Percentiles rank a stretch among this genome's conserved stretches.
Conservation (phyloP, 2,797 vertebrate genomes). For the Antrozous pallidus region DNA sequence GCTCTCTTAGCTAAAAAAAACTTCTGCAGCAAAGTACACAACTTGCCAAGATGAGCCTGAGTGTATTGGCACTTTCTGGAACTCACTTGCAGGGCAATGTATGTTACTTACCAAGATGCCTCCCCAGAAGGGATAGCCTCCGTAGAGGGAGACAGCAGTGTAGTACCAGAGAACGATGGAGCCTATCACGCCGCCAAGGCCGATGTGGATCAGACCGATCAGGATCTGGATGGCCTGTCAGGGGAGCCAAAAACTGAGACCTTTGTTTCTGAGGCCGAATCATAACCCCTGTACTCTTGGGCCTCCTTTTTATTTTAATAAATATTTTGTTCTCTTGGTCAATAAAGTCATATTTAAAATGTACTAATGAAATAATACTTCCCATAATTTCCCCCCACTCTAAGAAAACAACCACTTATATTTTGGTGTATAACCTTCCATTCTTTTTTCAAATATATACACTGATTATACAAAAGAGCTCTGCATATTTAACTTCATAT, state of each 20-base stretch:
- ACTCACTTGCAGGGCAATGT: background rate
- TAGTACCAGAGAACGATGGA: background rate
- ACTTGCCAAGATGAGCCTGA: background rate
- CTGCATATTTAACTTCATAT: background rate
- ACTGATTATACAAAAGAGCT: background rate
- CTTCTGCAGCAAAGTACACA: too few relatives aligned
- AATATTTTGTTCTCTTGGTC: background rate
- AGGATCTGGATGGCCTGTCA: constrained; percentile 79
- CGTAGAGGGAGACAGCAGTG: constrained; percentile 41
- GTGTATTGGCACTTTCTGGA: background rate
- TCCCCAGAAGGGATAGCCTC: constrained; percentile 79
- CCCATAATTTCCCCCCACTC: background rate
- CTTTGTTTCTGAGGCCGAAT: background rate
- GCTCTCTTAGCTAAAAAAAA: too few relatives aligned
- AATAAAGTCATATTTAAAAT: background rate
- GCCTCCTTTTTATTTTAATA: background rate
- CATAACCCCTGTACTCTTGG: background rate
- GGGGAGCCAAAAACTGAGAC: background rate
- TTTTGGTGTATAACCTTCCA: background rate
- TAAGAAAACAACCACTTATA: background rate
- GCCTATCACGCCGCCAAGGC: constrained; percentile 65
- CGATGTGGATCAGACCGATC: constrained; percentile 75
- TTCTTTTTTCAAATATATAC: background rate
- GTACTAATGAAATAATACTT: background rate
- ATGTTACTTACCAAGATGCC: constrained; percentile 73